Conservation (phyloP, 2,888 invertebrate species). For the Psococerastis gibbosa region DNA sequence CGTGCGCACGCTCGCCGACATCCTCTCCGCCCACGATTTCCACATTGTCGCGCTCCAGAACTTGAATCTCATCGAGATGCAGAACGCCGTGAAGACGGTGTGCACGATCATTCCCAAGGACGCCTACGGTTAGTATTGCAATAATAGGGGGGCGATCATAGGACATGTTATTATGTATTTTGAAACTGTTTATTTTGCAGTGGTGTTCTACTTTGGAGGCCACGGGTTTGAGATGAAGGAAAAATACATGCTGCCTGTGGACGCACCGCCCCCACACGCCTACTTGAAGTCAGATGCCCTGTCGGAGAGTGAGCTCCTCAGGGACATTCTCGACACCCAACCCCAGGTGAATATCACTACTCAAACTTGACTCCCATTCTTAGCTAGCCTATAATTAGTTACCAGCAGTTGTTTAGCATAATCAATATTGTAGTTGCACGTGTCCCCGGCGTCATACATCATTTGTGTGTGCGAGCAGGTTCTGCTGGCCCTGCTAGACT, state of each 20-base stretch:
- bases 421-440: no score
- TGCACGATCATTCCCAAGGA: slow-evolving; percentile 18
- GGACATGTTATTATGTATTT: slow-evolving; percentile 6
- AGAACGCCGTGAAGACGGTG: slow-evolving; percentile 18
- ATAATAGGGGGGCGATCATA: not conserved
- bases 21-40: slow-evolving; percentile 19
- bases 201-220: slow-evolving; percentile 34
- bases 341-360: no score
- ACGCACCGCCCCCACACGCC: slow-evolving; percentile 27
- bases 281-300: slow-evolving; percentile 27
- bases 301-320: slow-evolving; percentile 30
- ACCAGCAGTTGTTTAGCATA: no score
- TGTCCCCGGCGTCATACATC: no score
- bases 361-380: no score
- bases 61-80: slow-evolving; percentile 20
- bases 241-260: slow-evolving; percentile 31
- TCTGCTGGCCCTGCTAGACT: slow-evolving; percentile 28
- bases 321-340: slow-evolving; percentile 26
- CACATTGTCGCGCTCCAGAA: slow-evolving; percentile 21
- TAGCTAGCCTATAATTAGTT: no score
- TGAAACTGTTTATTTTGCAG: slow-evolving; percentile 19
- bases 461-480: no score
- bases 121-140: slow-evolving; percentile 21
- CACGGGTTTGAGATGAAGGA: slow-evolving; percentile 35
- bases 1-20: slow-evolving; percentile 18